These are phyloP conservation scores for Leptobrachium leishanense DNA, from an alignment of 2,113 vertebrate genomes.

Conservation along the genomic window DNA sequence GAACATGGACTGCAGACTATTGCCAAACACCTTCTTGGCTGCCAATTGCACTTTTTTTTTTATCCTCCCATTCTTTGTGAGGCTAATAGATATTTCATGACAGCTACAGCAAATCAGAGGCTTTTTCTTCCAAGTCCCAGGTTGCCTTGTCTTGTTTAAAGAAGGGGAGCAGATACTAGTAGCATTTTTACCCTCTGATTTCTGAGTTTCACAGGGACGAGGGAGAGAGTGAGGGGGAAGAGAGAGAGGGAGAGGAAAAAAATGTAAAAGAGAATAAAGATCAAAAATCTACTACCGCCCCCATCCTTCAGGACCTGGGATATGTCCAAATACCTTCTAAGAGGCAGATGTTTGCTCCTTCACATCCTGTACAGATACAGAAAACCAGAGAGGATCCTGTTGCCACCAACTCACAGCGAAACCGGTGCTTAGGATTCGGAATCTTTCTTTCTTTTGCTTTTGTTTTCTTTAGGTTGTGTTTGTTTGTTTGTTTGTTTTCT, in stretches of 20 bases:
- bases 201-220: conserved; percentile 55
- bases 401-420: conserved; percentile 62
- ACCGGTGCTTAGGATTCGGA: conserved; percentile 50
- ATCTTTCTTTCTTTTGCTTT: conserved; percentile 52
- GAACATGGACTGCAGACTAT: conserved; percentile 70
- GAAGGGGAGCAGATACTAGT: conserved; percentile 57
- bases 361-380: conserved; percentile 57
- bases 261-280: conserved; percentile 62
- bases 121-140: conserved; percentile 60
- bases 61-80: conserved; percentile 55
- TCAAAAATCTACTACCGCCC: conserved; percentile 57
- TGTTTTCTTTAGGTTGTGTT: conserved; percentile 52
- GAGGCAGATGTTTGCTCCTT: conserved; percentile 62
- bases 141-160: conserved; percentile 54
- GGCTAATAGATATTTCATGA: conserved; percentile 71
- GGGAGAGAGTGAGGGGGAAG: conserved; percentile 40
- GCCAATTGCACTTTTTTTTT: conserved; percentile 60
- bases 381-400: conserved; percentile 56
- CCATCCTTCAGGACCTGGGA: conserved; percentile 64
- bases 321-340: conserved; percentile 64
- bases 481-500: conserved; percentile 5
- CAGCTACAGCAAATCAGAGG: conserved; percentile 65
- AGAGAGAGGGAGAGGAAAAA: conserved; percentile 52
- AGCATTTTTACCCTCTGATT: conserved; percentile 56
- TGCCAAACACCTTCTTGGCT: conserved; percentile 75